phyloP scores from a whole-genome alignment of 2,888 invertebrate genomes.

The Smittia aterrima region DNA sequence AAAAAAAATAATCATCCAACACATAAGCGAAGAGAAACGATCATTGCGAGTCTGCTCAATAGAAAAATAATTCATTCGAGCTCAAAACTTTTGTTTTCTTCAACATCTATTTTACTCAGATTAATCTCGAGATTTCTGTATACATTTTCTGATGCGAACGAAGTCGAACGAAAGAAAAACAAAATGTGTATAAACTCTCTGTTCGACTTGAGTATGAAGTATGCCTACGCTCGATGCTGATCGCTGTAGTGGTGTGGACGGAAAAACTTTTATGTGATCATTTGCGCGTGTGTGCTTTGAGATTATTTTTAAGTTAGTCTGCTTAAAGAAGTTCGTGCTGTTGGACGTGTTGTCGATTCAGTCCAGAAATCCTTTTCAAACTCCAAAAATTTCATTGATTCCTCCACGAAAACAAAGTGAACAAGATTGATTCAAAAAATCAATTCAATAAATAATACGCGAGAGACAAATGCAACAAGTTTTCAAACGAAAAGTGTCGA shows the following conservation, averaged over 20 bases:
- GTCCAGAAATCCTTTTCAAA: background rate
- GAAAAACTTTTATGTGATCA: background rate
- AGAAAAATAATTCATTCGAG: conserved; percentile 1
- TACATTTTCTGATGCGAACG: background rate
- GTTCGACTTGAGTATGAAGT: background rate
- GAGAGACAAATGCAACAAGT: too few species aligned
- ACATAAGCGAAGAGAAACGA: too few species aligned
- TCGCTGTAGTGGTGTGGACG: background rate
- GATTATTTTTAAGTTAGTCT: conserved; percentile 7
- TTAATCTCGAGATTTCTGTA: background rate
- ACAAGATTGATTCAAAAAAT: too few species aligned
- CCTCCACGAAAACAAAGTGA: too few species aligned
- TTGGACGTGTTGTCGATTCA: background rate
- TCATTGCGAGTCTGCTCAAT: too few species aligned
- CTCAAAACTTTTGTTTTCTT: background rate
- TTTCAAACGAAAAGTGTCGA: too few species aligned
- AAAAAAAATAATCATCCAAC: too few species aligned
- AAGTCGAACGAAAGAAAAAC: background rate
- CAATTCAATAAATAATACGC: too few species aligned
- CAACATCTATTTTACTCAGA: background rate
- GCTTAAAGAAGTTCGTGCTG: background rate
- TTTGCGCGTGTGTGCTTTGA: background rate
- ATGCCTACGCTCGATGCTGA: background rate
- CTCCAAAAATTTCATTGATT: too few species aligned
- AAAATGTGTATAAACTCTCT: background rate